These are phyloP conservation scores for Drosophila navojoa DNA, from an alignment of 1,140 invertebrate genomes.

Conservation along the genomic window DNA sequence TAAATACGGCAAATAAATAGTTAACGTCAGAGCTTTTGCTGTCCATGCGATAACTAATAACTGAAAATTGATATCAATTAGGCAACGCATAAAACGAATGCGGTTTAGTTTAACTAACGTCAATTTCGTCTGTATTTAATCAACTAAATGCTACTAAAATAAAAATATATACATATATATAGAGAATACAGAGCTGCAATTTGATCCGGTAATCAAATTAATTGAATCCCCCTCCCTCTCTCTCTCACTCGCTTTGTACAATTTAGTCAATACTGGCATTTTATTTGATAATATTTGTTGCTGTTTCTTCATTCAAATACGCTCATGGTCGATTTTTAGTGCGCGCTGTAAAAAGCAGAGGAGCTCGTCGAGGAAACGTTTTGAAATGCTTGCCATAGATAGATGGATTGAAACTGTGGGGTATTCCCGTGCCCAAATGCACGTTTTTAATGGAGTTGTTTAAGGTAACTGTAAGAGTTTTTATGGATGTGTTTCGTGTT, in stretches of 20 bases:
- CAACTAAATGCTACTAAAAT: background rate
- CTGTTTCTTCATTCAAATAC: slow-evolving; percentile 52
- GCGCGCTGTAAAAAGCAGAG: slow-evolving; percentile 37
- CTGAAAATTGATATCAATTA: background rate
- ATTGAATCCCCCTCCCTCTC: background rate
- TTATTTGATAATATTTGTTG: slow-evolving; percentile 68
- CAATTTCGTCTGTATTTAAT: background rate
- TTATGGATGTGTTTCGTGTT: slow-evolving; percentile 72
- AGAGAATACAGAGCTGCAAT: background rate
- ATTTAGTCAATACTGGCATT: slow-evolving; percentile 55
- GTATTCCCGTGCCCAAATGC: background rate
- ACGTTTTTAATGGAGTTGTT: slow-evolving; percentile 69
- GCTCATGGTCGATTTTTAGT: slow-evolving; percentile 40
- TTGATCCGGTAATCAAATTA: background rate
- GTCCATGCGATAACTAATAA: background rate
- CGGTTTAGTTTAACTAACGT: too few relatives aligned
- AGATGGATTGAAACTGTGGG: background rate
- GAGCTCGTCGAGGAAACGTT: slow-evolving; percentile 50
- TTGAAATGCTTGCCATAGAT: slow-evolving; percentile 54
- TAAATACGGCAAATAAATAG: background rate
- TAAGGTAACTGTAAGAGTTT: slow-evolving; percentile 63
- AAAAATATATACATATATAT: background rate
- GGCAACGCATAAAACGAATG: background rate
- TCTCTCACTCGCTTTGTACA: background rate
- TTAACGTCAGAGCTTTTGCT: background rate